Evolutionary conservation across 1,140 invertebrate genomes (phyloP).

Genomic region (Drosophila littoralis): DNA sequence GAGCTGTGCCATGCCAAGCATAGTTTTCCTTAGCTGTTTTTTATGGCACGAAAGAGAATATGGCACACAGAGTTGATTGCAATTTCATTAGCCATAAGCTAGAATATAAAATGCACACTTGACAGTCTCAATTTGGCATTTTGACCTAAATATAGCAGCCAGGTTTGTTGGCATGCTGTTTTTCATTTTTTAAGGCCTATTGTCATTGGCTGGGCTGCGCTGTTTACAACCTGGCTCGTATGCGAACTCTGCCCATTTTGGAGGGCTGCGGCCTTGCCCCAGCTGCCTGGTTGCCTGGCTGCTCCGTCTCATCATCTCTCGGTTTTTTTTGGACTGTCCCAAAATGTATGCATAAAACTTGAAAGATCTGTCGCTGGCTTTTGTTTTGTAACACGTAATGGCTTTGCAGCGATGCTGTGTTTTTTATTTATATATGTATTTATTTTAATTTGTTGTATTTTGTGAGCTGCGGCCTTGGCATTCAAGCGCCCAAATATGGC

Average conservation of each 20-base stretch:
- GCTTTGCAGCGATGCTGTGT: slow-evolving; percentile 31
- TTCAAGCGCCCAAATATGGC: slow-evolving; percentile 76
- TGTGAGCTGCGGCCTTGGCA: slow-evolving; percentile 63
- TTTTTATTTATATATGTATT: slow-evolving; percentile 8
- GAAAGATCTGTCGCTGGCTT: slow-evolving; percentile 50
- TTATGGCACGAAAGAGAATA: slow-evolving; percentile 1
- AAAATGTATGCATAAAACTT: slow-evolving; percentile 71
- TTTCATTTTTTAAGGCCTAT: slow-evolving; percentile 6
- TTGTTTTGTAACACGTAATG: slow-evolving; percentile 65
- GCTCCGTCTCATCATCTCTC: slow-evolving; percentile 16
- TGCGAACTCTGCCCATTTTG: slow-evolving; percentile 34
- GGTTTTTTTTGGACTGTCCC: slow-evolving; percentile 40
- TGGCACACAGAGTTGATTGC: slow-evolving; percentile 59
- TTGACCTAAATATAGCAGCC: slow-evolving; percentile 62
- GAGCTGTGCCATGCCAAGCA: neutral
- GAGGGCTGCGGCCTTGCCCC: slow-evolving; percentile 56
- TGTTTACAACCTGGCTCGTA: slow-evolving; percentile 41
- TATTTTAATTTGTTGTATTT: slow-evolving; percentile 18
- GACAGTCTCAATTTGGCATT: slow-evolving; percentile 68
- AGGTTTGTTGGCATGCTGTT: slow-evolving; percentile 2
- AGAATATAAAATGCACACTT: slow-evolving; percentile 67
- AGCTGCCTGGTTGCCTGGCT: neutral
- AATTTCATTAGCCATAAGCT: slow-evolving; percentile 59
- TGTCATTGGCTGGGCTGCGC: slow-evolving; percentile 32
- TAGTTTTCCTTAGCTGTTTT: slow-evolving; percentile 25